Base-by-base conservation (phyloP, 2,888 invertebrate genomes). In the Anthrax anthrax region DNA sequence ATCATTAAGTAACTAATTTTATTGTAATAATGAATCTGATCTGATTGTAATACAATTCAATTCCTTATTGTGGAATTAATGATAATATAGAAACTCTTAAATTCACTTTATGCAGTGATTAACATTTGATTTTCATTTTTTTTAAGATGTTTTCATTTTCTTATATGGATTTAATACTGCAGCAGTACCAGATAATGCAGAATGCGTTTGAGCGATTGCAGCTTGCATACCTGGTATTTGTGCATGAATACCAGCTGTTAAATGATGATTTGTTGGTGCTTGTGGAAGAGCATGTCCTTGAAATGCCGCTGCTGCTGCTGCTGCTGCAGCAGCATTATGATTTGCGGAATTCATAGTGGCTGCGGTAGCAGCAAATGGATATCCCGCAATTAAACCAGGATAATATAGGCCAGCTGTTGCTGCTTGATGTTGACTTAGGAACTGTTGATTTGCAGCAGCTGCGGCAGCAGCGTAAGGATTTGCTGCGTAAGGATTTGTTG, bases 91-190 rank as follows among this genome's bases (percentile, higher is more conserved):
- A n/a, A n/a, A n/a, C n/a, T n/a, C n/a, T n/a, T n/a, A n/a, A n/a
- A n/a, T n/a, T n/a, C n/a, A n/a, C n/a, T n/a, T n/a, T n/a, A n/a
- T n/a, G n/a, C n/a, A n/a, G n/a, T n/a, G n/a, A n/a, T n/a, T n/a
- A n/a, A n/a, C n/a, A n/a, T n/a, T n/a, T n/a, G n/a, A n/a, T n/a
- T n/a, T n/a, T n/a, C n/a, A n/a, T n/a, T n/a, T n/a, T n/a, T 44
- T 44, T 60, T 68, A 68, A 48, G 68, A 86, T 60, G 88, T 88
- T 74, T 88, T 88, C 80, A 88, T 82, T 73, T 88, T 88, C 72
- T 89, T 89, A 71, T 85, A 88, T 48, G 89, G 89, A 66, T 87
- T 87, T 64, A 84, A 74, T 18, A 78, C 77, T 50, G 75, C 73
- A 54, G 67, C 63, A 51, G 59, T 65, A 36, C 62, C 62, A 1